A percentile compares a stretch with the other conserved stretches of the same genome.
Evolutionary conservation across 2,113 vertebrate species (phyloP).

Genomic region (Mugil cephalus): DNA sequence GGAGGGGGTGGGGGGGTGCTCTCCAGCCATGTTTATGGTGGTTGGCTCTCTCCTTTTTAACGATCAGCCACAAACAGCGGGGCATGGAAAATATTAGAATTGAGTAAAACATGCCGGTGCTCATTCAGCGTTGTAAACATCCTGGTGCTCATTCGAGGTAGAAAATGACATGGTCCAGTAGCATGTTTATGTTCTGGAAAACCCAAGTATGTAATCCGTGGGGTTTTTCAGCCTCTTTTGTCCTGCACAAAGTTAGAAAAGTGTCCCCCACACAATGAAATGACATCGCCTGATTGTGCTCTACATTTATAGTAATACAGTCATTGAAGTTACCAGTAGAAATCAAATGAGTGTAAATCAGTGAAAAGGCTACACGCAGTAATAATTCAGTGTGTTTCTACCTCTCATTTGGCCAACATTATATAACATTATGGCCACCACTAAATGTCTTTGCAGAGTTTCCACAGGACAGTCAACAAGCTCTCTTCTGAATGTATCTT

Average conservation of each 20-base stretch:
- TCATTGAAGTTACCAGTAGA: neutral
- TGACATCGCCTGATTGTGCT: neutral
- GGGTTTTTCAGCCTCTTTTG: neutral
- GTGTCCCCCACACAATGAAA: constrained; percentile 24
- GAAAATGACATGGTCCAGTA: constrained; percentile 28
- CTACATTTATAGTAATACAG: neutral
- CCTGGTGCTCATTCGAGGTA: constrained; percentile 16
- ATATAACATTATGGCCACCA: neutral
- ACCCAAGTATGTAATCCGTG: neutral
- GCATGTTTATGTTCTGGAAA: constrained; percentile 21
- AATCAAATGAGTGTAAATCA: neutral
- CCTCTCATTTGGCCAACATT: neutral
- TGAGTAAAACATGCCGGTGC: constrained; percentile 16
- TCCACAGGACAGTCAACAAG: neutral
- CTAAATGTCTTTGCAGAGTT: neutral
- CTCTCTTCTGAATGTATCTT: constrained; percentile 28
- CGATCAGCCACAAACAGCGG: constrained; percentile 33
- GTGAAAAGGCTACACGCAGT: neutral
- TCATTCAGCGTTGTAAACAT: constrained; percentile 20
- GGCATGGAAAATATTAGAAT: constrained; percentile 11
- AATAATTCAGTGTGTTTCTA: neutral
- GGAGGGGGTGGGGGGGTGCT: constrained; percentile 54
- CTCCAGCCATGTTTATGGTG: constrained; percentile 40
- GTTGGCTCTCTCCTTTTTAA: constrained; percentile 47
- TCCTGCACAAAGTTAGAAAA: constrained; percentile 1